Conservation (phyloP, 2,888 invertebrate species). For the Protonemura montana region DNA sequence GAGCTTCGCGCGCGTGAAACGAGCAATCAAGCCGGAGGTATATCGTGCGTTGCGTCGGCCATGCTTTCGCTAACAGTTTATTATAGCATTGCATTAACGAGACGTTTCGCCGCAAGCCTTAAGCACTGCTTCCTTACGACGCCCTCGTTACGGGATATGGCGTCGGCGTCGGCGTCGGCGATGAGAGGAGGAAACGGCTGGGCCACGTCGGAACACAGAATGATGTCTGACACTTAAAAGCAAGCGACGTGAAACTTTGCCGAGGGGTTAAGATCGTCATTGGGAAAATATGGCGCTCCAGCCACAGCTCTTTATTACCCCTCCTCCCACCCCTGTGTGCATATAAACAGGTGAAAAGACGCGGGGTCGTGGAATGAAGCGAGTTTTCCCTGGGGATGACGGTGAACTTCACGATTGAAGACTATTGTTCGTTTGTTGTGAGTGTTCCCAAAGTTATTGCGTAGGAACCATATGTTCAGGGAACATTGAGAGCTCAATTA, state of each 20-base stretch:
- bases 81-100: neutral
- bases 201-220: conserved; percentile 20
- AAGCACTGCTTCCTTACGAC: neutral
- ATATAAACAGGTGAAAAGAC: conserved; percentile 59
- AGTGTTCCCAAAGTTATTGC: no score
- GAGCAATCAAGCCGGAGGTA: no score
- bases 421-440: no score
- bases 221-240: conserved; percentile 48
- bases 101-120: neutral
- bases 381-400: neutral
- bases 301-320: conserved; percentile 60
- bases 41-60: neutral
- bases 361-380: conserved; percentile 49
- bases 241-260: conserved; percentile 47
- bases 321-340: conserved; percentile 47
- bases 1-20: no score
- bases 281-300: conserved; percentile 57
- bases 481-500: no score
- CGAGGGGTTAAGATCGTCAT: conserved; percentile 47
- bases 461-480: no score
- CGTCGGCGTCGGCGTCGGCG: conserved; percentile 5
- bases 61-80: neutral
- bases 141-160: neutral
- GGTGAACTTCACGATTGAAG: neutral
- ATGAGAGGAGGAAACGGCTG: neutral